These are phyloP conservation scores for Anser cygnoides DNA, from an alignment of 2,113 vertebrate genomes.

Conservation along the genomic window DNA sequence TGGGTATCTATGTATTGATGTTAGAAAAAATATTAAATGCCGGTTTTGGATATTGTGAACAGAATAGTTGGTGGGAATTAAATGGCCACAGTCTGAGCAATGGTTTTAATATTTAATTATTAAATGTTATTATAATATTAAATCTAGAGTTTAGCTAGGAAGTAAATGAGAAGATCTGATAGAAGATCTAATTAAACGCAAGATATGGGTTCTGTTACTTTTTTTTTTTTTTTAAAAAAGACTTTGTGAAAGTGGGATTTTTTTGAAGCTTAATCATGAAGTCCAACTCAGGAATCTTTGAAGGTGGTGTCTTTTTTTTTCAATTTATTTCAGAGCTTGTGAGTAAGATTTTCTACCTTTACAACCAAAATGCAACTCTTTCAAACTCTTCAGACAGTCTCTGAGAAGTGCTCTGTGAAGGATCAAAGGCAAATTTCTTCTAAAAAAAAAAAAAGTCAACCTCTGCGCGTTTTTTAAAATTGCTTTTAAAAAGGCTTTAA, in stretches of 20 bases:
- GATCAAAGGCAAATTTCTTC: neutral
- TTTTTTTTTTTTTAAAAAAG: neutral
- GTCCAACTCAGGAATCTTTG: neutral
- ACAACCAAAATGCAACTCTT: neutral
- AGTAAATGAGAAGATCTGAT: neutral
- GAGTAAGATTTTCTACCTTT: neutral
- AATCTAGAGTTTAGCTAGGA: neutral
- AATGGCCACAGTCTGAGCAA: neutral
- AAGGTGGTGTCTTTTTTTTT: conserved; percentile 45
- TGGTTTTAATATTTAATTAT: neutral
- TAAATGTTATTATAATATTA: neutral
- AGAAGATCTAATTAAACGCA: neutral
- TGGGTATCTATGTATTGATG: neutral
- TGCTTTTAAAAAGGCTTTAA: neutral
- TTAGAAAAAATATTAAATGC: neutral
- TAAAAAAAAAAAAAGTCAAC: neutral
- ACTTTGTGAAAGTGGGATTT: neutral
- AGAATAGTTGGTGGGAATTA: neutral
- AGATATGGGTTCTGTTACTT: neutral
- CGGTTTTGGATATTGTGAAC: neutral
- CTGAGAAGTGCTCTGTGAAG: neutral
- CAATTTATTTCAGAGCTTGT: neutral
- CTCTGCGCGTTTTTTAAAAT: neutral
- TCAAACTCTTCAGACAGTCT: neutral
- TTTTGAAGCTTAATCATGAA: neutral